A percentile compares a stretch with the other conserved stretches of the same genome.
Conservation (phyloP, 2,797 vertebrate species). For the Sciurus vulgaris region DNA sequence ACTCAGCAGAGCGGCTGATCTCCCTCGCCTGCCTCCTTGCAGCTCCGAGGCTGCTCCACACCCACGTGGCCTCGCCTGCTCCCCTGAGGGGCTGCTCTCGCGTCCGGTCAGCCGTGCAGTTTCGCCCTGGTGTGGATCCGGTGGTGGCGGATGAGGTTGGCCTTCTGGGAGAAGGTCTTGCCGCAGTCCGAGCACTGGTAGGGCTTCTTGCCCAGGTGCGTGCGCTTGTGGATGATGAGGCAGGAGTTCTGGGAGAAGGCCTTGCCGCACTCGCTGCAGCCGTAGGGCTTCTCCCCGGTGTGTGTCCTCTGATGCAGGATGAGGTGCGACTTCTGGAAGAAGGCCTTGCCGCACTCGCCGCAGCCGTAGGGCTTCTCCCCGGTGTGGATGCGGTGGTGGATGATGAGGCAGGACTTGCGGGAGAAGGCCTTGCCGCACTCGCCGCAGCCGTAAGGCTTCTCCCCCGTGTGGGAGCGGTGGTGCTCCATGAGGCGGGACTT, state of each 20-base stretch:
- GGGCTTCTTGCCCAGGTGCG: slow-evolving; percentile 24
- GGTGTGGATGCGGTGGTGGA: not conserved
- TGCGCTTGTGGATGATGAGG: not conserved
- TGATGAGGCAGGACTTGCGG: not conserved
- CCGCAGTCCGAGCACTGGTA: not conserved
- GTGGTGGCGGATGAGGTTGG: not conserved
- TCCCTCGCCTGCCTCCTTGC: too few relatives aligned
- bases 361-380: not conserved
- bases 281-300: not conserved
- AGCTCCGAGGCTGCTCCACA: too few relatives aligned
- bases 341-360: not conserved
- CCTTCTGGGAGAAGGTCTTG: slow-evolving; percentile 26
- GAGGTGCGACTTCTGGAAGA: slow-evolving; percentile 28
- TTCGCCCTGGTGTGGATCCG: not conserved
- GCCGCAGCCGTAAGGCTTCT: not conserved
- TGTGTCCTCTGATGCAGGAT: not conserved
- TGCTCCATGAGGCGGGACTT: not conserved
- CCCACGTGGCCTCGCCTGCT: too few relatives aligned
- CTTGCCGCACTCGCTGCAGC: not conserved
- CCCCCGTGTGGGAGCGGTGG: not conserved
- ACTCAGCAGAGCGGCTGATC: not conserved
- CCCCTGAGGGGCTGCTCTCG: too few relatives aligned
- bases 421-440: not conserved
- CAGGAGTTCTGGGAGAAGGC: not conserved
- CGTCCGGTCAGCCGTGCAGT: too few relatives aligned